Conservation (phyloP, 2,888 invertebrate species). For the Ectemnius cavifrons region DNA sequence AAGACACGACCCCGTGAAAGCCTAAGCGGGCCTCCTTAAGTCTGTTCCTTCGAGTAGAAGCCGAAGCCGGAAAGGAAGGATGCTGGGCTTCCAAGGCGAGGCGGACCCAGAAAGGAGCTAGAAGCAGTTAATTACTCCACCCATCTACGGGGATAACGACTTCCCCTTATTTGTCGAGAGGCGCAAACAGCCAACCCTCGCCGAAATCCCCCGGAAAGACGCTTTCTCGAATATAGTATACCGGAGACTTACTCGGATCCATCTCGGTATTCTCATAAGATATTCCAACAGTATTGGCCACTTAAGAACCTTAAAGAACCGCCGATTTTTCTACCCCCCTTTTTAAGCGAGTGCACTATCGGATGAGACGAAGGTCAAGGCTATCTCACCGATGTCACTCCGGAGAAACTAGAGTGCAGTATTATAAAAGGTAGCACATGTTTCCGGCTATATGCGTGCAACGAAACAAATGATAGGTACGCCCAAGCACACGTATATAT, state of each 20-base stretch:
- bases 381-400: no score
- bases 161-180: conserved; percentile 77
- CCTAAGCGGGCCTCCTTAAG: conserved; percentile 72
- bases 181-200: conserved; percentile 72
- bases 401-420: no score
- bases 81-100: conserved; percentile 53
- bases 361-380: no score
- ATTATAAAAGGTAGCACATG: conserved; percentile 45
- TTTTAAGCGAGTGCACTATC: no score
- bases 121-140: conserved; percentile 74
- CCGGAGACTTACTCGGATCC: conserved; percentile 23
- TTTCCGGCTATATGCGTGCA: conserved; percentile 55
- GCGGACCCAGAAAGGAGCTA: conserved; percentile 61
- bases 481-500: conserved; percentile 43
- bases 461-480: conserved; percentile 65
- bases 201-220: conserved; percentile 63
- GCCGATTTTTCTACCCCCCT: no score
- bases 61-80: conserved; percentile 68
- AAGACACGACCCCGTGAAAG: conserved; percentile 74
- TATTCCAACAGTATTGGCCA: no score
- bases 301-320: no score
- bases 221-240: conserved; percentile 53
- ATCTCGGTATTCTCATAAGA: conserved; percentile 5
- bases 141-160: conserved; percentile 73
- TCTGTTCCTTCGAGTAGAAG: conserved; percentile 71